A percentile compares a stretch with the other conserved stretches of the same genome.
Evolutionary conservation across 2,113 vertebrate genomes (phyloP).

Genomic region (Hystrix cristata): DNA sequence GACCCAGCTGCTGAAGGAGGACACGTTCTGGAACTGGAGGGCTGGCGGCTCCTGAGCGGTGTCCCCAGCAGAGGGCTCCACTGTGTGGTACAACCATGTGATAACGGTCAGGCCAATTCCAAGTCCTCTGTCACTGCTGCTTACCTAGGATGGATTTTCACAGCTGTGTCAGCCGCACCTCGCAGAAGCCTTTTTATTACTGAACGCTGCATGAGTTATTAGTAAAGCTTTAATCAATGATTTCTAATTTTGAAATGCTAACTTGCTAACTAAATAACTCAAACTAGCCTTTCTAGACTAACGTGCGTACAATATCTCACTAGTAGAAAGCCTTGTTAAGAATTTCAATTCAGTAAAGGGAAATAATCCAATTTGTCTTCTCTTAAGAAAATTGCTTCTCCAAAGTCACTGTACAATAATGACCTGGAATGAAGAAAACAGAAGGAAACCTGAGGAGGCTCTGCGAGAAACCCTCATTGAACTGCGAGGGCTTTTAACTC

Average conservation of each 20-base stretch:
- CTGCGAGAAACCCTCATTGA: not conserved
- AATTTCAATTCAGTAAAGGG: conserved; percentile 67
- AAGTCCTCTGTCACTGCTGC: not conserved
- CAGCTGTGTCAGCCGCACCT: not conserved
- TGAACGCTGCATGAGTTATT: conserved; percentile 6
- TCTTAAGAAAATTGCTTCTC: conserved; percentile 74
- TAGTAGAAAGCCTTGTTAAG: conserved; percentile 63
- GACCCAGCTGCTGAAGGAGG: not conserved
- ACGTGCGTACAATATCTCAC: conserved; percentile 42
- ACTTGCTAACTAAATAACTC: conserved; percentile 52
- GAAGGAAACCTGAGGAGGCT: not conserved
- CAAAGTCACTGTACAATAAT: not conserved
- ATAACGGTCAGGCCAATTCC: not conserved
- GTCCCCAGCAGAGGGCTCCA: not conserved
- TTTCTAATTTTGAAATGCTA: conserved; percentile 41
- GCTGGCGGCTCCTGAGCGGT: not conserved
- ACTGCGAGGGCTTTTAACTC: not conserved
- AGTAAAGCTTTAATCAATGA: conserved; percentile 58
- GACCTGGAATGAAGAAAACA: not conserved
- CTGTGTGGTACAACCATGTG: rapidly evolving
- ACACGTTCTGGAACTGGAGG: not conserved
- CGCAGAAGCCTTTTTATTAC: not conserved
- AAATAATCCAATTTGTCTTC: conserved; percentile 73
- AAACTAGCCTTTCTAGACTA: conserved; percentile 22
- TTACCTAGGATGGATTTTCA: not conserved